Evolutionary conservation across 35 echinoderm and acorn worm species (phyloP).

Genomic region (Eucidaris tribuloides): DNA sequence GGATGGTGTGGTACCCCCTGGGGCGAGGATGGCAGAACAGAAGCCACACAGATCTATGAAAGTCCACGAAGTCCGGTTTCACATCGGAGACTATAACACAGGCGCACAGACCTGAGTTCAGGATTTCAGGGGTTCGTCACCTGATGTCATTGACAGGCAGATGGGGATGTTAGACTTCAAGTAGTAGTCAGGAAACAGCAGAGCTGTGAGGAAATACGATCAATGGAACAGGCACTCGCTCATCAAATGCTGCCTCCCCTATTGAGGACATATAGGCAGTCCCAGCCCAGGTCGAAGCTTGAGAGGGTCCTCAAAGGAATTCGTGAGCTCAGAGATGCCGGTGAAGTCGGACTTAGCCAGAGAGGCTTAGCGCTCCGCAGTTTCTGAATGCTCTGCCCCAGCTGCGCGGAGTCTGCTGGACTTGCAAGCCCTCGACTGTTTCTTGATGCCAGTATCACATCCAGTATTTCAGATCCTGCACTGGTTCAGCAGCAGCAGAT

Average conservation of each 20-base stretch:
- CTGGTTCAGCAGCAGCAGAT: conserved; percentile 3
- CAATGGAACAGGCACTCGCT: no score
- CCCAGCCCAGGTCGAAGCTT: not conserved
- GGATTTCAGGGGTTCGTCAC: conserved; percentile 22
- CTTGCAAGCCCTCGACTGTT: not conserved
- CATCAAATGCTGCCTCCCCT: not conserved
- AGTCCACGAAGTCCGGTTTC: not conserved
- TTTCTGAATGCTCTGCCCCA: not conserved
- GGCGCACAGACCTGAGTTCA: not conserved
- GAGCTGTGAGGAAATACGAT: no score
- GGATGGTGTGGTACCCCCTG: not conserved
- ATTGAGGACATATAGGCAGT: not conserved
- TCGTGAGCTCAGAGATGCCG: not conserved
- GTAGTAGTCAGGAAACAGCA: not conserved
- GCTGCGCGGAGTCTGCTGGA: not conserved
- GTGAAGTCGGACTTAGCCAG: not conserved
- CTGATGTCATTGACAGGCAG: conserved; percentile 5
- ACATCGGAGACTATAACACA: not conserved
- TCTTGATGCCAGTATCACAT: conserved; percentile 9
- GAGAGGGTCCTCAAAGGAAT: not conserved
- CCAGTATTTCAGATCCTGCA: conserved; percentile 13
- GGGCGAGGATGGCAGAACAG: not conserved
- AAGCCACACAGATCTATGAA: not conserved
- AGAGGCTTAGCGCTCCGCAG: not conserved
- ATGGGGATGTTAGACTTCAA: not conserved